Evolutionary conservation across 2,888 invertebrate species (phyloP).

Genomic region (Cephus sareptanus): DNA sequence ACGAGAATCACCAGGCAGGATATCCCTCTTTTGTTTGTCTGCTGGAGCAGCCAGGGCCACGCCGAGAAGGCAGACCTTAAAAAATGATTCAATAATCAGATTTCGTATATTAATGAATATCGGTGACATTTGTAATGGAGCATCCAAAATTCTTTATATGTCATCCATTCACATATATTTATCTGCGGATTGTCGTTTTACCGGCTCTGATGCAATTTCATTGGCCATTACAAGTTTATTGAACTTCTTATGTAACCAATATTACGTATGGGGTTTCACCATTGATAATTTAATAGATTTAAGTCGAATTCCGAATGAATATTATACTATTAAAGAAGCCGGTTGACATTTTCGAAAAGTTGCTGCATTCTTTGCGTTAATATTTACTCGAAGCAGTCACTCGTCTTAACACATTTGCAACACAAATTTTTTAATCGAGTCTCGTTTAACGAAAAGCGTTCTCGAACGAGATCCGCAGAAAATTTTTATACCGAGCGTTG

Average conservation of each 20-base stretch:
- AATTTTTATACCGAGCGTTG: neutral
- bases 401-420: neutral
- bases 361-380: neutral
- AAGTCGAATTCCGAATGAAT: neutral
- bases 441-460: neutral
- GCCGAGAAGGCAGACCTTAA: constrained; percentile 54
- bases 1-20: constrained; percentile 58
- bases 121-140: neutral
- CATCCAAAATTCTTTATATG: no score
- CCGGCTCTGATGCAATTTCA: constrained; percentile 1
- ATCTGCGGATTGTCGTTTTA: neutral
- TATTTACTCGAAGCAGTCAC: neutral
- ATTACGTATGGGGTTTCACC: neutral
- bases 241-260: neutral
- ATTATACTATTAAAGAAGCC: neutral
- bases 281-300: neutral
- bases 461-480: neutral
- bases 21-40: constrained; percentile 44
- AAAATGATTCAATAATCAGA: constrained; percentile 12
- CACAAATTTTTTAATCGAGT: neutral
- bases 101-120: neutral
- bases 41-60: constrained; percentile 42
- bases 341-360: neutral
- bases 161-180: neutral
- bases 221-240: neutral